Evolutionary conservation across 2,113 vertebrate species (phyloP).

Genomic region (Alexandromys fortis): DNA sequence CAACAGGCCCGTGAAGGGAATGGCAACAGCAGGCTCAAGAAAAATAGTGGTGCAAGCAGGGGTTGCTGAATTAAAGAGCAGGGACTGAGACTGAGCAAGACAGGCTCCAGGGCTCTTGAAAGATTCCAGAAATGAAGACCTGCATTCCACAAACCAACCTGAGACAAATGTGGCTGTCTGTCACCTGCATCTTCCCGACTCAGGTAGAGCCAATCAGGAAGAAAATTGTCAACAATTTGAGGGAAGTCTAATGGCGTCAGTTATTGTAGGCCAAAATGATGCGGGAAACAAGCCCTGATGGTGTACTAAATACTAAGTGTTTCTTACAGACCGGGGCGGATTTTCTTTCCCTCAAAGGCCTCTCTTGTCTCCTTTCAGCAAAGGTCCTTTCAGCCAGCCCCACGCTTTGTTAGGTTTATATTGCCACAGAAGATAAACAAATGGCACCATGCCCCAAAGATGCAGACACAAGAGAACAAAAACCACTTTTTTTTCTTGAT

Average conservation of each 20-base stretch:
- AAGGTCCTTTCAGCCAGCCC: not conserved
- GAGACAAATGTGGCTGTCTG: not conserved
- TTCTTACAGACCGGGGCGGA: not conserved
- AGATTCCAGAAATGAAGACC: not conserved
- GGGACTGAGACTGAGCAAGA: not conserved
- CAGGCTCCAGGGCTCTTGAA: not conserved
- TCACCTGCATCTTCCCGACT: not conserved
- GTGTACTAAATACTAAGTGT: not conserved
- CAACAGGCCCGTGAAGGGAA: not conserved
- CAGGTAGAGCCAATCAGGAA: not conserved
- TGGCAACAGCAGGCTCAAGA: not conserved
- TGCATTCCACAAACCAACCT: not conserved
- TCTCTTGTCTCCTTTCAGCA: not conserved
- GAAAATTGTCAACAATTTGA: not conserved
- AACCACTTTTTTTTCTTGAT: not conserved
- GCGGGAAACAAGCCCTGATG: not conserved
- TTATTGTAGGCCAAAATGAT: not conserved
- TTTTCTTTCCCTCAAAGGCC: constrained; percentile 28
- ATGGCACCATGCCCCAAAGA: not conserved
- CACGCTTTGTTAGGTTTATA: not conserved
- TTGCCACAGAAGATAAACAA: not conserved
- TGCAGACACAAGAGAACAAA: not conserved
- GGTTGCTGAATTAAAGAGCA: accelerated
- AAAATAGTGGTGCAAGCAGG: not conserved
- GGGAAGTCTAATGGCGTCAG: not conserved